phyloP scores from a whole-genome alignment of 2,888 invertebrate species.

The Mimumesa dahlbomi region DNA sequence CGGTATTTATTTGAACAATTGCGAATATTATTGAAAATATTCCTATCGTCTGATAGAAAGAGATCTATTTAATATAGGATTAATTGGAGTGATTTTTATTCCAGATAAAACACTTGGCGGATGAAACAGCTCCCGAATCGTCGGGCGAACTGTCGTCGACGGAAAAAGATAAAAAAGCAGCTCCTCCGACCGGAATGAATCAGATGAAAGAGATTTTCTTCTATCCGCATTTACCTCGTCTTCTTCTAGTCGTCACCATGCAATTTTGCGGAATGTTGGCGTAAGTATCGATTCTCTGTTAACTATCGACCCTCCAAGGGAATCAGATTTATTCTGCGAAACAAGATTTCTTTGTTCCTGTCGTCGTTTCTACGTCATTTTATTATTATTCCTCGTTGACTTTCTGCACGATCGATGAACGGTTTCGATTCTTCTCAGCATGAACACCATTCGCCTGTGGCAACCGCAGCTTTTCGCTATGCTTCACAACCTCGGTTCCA shows the following conservation, averaged over 20 bases:
- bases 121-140: conserved; percentile 74
- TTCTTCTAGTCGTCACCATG: conserved; percentile 84
- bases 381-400: too few relatives aligned
- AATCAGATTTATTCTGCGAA: too few relatives aligned
- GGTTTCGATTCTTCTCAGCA: too few relatives aligned
- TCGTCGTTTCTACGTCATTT: too few relatives aligned
- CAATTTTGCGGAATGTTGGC: conserved; percentile 85
- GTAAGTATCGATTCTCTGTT: conserved; percentile 78
- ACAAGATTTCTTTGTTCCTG: too few relatives aligned
- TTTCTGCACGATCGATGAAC: background rate
- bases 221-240: conserved; percentile 83
- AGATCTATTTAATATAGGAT: too few relatives aligned
- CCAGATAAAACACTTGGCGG: conserved; percentile 77
- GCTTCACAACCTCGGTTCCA: conserved; percentile 52
- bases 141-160: background rate
- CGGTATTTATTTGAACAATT: conserved; percentile 84
- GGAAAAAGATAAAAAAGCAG: too few relatives aligned
- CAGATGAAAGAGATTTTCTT: conserved; percentile 86
- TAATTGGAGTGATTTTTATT: background rate
- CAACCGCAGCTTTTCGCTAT: conserved; percentile 91
- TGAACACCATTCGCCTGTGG: conserved; percentile 92
- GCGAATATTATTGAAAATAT: background rate
- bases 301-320: background rate
- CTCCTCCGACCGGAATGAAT: conserved; percentile 80
- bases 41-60: background rate